phyloP scores from a whole-genome alignment of 2,113 vertebrate species.

The Toxotes chatareus region DNA sequence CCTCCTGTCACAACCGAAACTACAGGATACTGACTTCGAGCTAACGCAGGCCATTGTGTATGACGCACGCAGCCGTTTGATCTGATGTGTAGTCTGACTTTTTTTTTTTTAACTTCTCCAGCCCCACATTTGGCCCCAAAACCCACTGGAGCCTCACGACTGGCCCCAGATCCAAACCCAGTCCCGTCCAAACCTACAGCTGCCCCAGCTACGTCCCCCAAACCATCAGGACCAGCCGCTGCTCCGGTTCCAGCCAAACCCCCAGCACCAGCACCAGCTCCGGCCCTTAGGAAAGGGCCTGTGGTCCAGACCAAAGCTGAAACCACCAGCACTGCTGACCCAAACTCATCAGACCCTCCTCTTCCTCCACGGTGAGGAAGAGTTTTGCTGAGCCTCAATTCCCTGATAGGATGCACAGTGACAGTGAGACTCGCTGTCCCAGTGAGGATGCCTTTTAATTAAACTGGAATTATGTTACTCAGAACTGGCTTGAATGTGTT shows the following conservation, averaged over 20 bases:
- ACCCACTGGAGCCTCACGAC: background rate
- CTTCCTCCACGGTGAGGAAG: slow-evolving; percentile 70
- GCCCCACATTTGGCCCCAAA: slow-evolving; percentile 56
- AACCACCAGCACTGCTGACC: background rate
- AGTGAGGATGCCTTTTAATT: too few species aligned
- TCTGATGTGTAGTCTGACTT: background rate
- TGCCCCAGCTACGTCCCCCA: slow-evolving; percentile 62
- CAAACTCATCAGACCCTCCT: slow-evolving; percentile 54
- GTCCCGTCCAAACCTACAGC: slow-evolving; percentile 75
- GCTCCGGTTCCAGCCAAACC: slow-evolving; percentile 18
- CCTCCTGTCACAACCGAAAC: too few species aligned
- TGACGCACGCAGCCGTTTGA: too few species aligned
- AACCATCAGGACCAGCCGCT: slow-evolving; percentile 9
- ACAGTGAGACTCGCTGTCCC: too few species aligned
- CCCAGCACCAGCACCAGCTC: slow-evolving; percentile 23
- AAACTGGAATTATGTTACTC: too few species aligned
- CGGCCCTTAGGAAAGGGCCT: slow-evolving; percentile 53
- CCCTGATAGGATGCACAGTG: too few species aligned
- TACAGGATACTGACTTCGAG: too few species aligned
- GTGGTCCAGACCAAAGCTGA: slow-evolving; percentile 44
- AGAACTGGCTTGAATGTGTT: too few species aligned
- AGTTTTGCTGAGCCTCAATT: background rate
- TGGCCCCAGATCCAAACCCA: slow-evolving; percentile 29
- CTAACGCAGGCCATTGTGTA: too few species aligned
- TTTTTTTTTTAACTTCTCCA: slow-evolving; percentile 1